These are phyloP conservation scores for Lucinisca nassula DNA, from an alignment of 2,888 invertebrate genomes.

Conservation along the genomic window DNA sequence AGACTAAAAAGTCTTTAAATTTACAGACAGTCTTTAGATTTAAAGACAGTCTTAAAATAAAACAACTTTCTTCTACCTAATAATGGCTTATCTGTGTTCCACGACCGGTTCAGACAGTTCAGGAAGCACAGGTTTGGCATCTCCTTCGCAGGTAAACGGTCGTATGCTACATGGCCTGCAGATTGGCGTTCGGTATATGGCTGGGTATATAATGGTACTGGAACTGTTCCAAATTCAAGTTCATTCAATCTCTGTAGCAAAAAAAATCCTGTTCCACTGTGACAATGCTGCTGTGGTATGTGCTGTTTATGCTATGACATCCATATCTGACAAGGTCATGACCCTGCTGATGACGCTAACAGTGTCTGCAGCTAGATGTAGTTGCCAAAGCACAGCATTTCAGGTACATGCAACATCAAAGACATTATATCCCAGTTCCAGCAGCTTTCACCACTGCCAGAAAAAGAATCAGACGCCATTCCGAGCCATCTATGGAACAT, in stretches of 20 bases:
- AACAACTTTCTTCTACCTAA: too few species aligned
- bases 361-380: not conserved
- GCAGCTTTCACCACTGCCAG: too few species aligned
- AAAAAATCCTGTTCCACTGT: slow-evolving; percentile 22
- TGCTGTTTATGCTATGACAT: too few species aligned
- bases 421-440: too few species aligned
- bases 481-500: too few species aligned
- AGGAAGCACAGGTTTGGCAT: slow-evolving; percentile 8
- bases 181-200: not conserved
- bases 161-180: slow-evolving; percentile 1
- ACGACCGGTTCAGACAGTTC: slow-evolving; percentile 30
- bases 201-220: slow-evolving; percentile 3
- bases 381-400: not conserved
- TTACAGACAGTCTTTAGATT: too few species aligned
- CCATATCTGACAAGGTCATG: too few species aligned
- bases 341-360: not conserved
- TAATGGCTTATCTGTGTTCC: slow-evolving; percentile 8
- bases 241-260: slow-evolving; percentile 3
- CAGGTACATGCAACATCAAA: too few species aligned
- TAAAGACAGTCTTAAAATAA: too few species aligned
- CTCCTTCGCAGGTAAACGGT: slow-evolving; percentile 5
- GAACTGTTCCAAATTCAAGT: slow-evolving; percentile 42
- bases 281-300: slow-evolving; percentile 52
- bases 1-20: too few species aligned
- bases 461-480: too few species aligned